phyloP scores from a whole-genome alignment of 1,140 invertebrate genomes.

The Drosophila insularis region DNA sequence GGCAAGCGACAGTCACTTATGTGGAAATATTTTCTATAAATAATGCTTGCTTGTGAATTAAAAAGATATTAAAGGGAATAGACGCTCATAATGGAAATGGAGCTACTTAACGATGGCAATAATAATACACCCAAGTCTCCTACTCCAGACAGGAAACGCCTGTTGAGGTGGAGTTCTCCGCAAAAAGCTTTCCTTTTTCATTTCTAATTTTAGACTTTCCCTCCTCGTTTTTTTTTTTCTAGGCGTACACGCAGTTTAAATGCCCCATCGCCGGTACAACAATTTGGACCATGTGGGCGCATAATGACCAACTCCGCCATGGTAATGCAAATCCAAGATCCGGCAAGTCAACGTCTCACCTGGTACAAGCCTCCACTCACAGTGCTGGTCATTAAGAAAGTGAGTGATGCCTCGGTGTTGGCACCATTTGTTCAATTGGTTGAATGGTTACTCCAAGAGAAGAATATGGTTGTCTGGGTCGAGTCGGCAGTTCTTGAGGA shows the following conservation, averaged over 20 bases:
- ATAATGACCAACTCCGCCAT: conserved; percentile 98
- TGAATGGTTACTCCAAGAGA: conserved; percentile 96
- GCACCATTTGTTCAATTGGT: conserved; percentile 96
- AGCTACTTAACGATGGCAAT: conserved; percentile 11
- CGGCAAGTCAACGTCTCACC: conserved; percentile 95
- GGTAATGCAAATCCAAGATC: conserved; percentile 99
- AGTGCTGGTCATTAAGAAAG: conserved; percentile 97
- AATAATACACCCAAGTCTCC: not conserved
- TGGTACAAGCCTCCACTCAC: conserved; percentile 98
- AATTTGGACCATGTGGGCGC: conserved; percentile 97
- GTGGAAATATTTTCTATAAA: not conserved
- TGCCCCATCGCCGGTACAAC: conserved; percentile 95
- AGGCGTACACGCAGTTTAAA: conserved; percentile 96
- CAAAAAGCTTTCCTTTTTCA: not conserved
- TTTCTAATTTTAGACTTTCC: not conserved
- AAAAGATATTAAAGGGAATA: not conserved
- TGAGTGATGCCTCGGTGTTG: conserved; percentile 94
- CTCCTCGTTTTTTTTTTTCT: conserved; percentile 68
- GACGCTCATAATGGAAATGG: not conserved
- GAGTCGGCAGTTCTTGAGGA: conserved; percentile 95
- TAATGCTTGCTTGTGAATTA: not conserved
- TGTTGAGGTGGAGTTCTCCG: conserved; percentile 32
- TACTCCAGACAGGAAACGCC: conserved; percentile 13
- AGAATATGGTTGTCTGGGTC: conserved; percentile 96
- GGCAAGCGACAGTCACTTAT: too few species aligned